Base-by-base conservation (phyloP, 2,888 invertebrate genomes). In the Pyrocoelia pectoralis region DNA sequence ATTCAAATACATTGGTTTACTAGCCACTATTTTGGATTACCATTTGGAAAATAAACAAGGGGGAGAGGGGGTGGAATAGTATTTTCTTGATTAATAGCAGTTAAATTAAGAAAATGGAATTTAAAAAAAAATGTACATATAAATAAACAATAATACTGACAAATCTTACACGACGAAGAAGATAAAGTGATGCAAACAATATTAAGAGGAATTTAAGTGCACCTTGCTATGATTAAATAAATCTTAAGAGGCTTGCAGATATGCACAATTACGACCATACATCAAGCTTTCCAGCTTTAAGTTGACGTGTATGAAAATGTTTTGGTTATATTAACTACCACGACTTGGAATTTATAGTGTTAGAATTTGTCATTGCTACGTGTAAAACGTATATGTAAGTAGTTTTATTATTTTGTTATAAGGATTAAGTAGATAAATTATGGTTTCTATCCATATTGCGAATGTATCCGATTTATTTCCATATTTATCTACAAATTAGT, bases 181-280 rank as follows among this genome's bases (percentile, higher is more conserved):
- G 33, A 4, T n/a, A 8, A 33, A 43, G 43, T 43, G 10, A 50
- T 10, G 49, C 56, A 57, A 61, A 68, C 66, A 67, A 68, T 66
- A 66, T 67, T 65, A 51, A 66, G 61, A 60, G 60, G 69, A 66
- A 69, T 67, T 69, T 66, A 65, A 66, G 63, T 67, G 63, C 69
- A 67, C 57, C 69, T 67, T 66, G 70, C 58, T 68, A 67, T 68
- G 71, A 72, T 72, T 72, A 70, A 72, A 72, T 70, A 70, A 72
- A 68, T 67, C 54, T 67, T 66, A 66, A 65, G 67, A 57, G 57
- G 61, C 64, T 68, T 43, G 66, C 67, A 67, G 62, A 56, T 61
- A 68, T 63, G 57, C 62, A 50, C 65, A 67, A 65, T 67, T 57
- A 50, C 41, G 43, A 40, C 18, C 52, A 58, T 58, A 58, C 52